These are phyloP conservation scores for Fregata magnificens DNA, from an alignment of 2,113 vertebrate genomes.

Conservation along the genomic window DNA sequence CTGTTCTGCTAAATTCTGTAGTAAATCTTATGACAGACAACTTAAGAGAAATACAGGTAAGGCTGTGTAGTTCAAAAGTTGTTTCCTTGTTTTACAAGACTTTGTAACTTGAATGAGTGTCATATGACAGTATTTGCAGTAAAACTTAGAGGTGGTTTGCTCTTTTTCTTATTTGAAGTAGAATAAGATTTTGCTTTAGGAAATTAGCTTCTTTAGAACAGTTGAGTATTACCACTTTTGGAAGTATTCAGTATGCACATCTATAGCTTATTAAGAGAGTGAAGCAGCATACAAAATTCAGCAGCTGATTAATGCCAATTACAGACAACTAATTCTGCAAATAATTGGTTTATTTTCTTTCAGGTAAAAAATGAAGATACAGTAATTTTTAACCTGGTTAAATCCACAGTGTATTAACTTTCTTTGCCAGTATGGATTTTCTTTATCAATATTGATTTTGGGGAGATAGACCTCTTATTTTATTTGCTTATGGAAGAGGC, in stretches of 20 bases:
- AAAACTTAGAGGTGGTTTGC: not conserved
- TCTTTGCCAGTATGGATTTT: not conserved
- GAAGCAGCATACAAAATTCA: not conserved
- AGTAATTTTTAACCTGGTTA: not conserved
- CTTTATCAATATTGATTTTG: not conserved
- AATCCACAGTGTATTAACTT: not conserved
- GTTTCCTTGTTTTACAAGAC: slow-evolving; percentile 1
- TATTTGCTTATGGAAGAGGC: not conserved
- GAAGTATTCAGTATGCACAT: not conserved
- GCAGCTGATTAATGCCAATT: not conserved
- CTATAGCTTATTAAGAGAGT: not conserved
- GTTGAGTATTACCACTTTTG: not conserved
- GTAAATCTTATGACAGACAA: not conserved
- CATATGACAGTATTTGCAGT: not conserved
- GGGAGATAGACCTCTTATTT: not conserved
- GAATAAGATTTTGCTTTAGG: not conserved
- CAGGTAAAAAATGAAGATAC: not conserved
- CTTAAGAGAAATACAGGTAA: not conserved
- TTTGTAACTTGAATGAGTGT: not conserved
- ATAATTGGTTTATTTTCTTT: not conserved
- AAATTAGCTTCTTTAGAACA: not conserved
- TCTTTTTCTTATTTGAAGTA: not conserved
- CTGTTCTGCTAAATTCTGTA: not conserved
- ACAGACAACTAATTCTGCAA: not conserved
- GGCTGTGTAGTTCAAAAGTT: not conserved